Conservation (phyloP, 2,113 vertebrate species). For the Prietella phreatophila region DNA sequence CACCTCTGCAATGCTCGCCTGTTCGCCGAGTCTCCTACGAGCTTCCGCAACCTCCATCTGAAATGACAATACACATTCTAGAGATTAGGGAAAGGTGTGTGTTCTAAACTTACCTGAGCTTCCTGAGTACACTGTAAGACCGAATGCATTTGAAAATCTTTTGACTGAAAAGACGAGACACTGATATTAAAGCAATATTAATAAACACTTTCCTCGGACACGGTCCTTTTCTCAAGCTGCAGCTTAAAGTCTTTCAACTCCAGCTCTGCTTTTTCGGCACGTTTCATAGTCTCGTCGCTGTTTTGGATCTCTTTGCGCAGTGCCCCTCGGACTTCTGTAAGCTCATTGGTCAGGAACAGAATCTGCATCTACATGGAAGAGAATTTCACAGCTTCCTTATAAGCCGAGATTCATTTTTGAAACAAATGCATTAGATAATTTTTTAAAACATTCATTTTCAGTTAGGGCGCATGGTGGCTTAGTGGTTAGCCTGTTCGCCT, state of each 20-base stretch:
- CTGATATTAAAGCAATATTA: not conserved
- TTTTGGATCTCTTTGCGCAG: slow-evolving; percentile 54
- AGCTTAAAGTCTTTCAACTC: slow-evolving; percentile 41
- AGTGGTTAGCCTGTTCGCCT: too few relatives aligned
- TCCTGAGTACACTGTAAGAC: not conserved
- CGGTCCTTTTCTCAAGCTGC: slow-evolving; percentile 34
- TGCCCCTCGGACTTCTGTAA: slow-evolving; percentile 50
- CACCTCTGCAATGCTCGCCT: slow-evolving; percentile 10
- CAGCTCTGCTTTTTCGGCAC: not conserved
- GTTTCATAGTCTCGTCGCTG: not conserved
- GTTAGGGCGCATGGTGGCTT: slow-evolving; percentile 11
- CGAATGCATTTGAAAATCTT: not conserved
- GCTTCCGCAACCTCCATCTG: slow-evolving; percentile 61
- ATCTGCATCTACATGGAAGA: slow-evolving; percentile 47
- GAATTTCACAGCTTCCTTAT: not conserved
- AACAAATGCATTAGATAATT: not conserved
- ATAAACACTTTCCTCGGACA: fast-evolving
- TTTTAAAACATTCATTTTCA: not conserved
- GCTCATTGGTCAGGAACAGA: slow-evolving; percentile 54
- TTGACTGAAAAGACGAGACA: not conserved
- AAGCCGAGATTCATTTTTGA: not conserved
- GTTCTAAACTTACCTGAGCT: not conserved
- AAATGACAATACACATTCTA: not conserved
- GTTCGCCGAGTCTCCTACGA: slow-evolving; percentile 42
- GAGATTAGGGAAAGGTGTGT: not conserved